These are phyloP conservation scores for Hyla sarda DNA, from an alignment of 2,113 vertebrate genomes.

Conservation along the genomic window DNA sequence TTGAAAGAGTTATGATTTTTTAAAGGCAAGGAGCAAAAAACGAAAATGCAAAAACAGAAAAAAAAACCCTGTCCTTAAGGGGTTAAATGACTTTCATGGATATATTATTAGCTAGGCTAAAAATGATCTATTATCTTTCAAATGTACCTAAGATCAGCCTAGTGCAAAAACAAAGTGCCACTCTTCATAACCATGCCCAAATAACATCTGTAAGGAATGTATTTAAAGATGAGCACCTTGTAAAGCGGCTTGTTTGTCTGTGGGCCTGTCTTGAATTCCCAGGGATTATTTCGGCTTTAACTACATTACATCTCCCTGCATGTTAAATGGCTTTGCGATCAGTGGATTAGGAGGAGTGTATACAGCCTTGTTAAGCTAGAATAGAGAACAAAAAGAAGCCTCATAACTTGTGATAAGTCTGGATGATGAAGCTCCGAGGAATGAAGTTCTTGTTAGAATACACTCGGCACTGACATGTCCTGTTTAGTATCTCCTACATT, in stretches of 20 bases:
- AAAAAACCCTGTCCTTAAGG: too few relatives aligned
- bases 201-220: conserved; percentile 48
- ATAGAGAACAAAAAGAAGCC: not conserved
- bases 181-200: not conserved
- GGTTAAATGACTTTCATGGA: too few relatives aligned
- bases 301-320: conserved; percentile 38
- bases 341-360: conserved; percentile 21
- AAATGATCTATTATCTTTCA: too few relatives aligned
- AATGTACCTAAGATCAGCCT: too few relatives aligned
- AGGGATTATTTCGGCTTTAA: conserved; percentile 49
- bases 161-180: not conserved
- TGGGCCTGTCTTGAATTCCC: conserved; percentile 23
- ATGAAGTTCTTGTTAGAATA: not conserved
- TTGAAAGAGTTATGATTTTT: too few relatives aligned
- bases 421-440: not conserved
- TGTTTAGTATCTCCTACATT: not conserved
- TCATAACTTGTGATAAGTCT: not conserved
- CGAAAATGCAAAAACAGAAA: too few relatives aligned
- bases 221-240: conserved; percentile 52
- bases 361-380: conserved; percentile 32
- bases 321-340: conserved; percentile 43
- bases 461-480: not conserved
- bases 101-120: too few relatives aligned
- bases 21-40: too few relatives aligned
- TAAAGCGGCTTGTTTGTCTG: conserved; percentile 50